These are phyloP conservation scores for Alviniconcha marisindica DNA, from an alignment of 1,140 invertebrate genomes.

Conservation along the genomic window DNA sequence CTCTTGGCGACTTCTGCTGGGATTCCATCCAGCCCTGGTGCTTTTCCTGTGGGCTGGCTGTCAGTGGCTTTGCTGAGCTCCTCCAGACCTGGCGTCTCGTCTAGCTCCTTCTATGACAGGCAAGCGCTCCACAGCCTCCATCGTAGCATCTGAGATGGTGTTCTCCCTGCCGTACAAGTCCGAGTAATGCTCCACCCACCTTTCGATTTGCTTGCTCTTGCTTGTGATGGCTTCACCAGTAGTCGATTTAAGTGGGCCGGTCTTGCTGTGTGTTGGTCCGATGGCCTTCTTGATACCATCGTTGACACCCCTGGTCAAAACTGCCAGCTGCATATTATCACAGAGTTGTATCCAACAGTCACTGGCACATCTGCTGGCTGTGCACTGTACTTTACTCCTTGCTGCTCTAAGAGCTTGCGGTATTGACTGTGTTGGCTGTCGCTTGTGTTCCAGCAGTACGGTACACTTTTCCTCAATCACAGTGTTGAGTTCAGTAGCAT, in stretches of 20 bases:
- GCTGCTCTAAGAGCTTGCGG: conserved; percentile 9
- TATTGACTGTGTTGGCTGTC: neutral
- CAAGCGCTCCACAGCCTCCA: conserved; percentile 29
- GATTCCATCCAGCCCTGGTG: conserved; percentile 20
- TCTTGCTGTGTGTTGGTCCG: conserved; percentile 20
- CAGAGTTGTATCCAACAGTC: conserved; percentile 42
- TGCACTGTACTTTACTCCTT: conserved; percentile 16
- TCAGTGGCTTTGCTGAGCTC: conserved; percentile 18
- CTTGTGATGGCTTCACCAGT: conserved; percentile 31
- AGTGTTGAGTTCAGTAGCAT: neutral
- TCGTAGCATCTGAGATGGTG: conserved; percentile 2
- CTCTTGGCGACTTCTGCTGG: conserved; percentile 30
- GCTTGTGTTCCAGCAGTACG: neutral
- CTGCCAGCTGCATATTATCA: conserved; percentile 28
- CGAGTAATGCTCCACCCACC: conserved; percentile 42
- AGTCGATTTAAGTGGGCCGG: neutral
- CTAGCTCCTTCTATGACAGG: conserved; percentile 10
- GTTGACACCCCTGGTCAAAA: conserved; percentile 27
- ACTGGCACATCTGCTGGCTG: conserved; percentile 34
- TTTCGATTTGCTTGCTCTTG: conserved; percentile 40
- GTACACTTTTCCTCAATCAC: neutral
- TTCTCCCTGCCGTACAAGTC: conserved; percentile 41
- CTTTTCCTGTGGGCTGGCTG: conserved; percentile 16
- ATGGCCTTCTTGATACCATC: conserved; percentile 42
- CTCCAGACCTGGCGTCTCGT: neutral